Evolutionary conservation across 2,797 vertebrate species (phyloP), one percentile per base, ranked within the genome.

Genomic region (Lophius americanus): DNA sequence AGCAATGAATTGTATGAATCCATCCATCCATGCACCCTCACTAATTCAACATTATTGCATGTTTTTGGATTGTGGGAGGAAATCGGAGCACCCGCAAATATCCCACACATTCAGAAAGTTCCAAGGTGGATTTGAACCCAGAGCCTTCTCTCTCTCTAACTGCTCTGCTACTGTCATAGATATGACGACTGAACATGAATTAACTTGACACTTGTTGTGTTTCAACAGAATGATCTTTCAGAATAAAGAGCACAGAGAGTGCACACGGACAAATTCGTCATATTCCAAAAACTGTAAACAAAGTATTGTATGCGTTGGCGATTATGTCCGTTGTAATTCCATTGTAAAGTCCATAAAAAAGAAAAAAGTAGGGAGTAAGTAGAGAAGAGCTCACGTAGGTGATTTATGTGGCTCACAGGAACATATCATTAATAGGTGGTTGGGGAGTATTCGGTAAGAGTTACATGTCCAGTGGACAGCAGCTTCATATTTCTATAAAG

Each of bases 401-500:
- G 77, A 87, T 78, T 87, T 85, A 71, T 82, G 75, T 52, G 82
- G 51, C 68, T 82, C 73, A 68, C 48, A 65, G 47, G 76, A 66
- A 43, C 56, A 55, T 76, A 82, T 73, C 77, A 87, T 89, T 88
- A 73, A 88, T 74, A 70, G 67, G 70, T n/a, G 64, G 2, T 43
- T 14, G 72, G 76, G 75, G 86, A 89, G 69, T 68, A 76, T 80
- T 82, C 75, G 55, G 79, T 78, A 76, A 42, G 70, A 85, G 82
- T 87, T 88, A 77, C 85, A 80, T 57, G 76, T 79, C 76, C 65
- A 85, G 82, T 84, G 68, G 76, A 89, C 81, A 79, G 73, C 76
- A 73, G 79, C 66, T 86, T 89, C 82, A 82, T 88, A 88, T 91
- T 87, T 84, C 78, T 77, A 86, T 76, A 75, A 79, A 79, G 76